phyloP scores from a whole-genome alignment of 2,113 vertebrate genomes.

The Alosa alosa region DNA sequence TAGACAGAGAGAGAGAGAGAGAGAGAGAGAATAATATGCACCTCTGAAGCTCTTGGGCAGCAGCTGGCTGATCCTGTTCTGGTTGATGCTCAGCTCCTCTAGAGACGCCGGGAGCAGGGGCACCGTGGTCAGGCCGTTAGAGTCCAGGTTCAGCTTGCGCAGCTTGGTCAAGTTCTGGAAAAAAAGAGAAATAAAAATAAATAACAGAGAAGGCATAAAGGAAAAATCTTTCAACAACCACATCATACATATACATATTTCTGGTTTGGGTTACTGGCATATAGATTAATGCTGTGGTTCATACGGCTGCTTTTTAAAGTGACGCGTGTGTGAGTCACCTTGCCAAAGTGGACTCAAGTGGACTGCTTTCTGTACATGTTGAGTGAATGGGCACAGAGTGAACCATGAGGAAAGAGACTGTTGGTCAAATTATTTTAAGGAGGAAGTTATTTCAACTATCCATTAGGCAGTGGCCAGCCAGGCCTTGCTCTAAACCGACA shows the following conservation, averaged over 20 bases:
- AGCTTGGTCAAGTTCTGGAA: conserved; percentile 64
- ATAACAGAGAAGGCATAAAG: neutral
- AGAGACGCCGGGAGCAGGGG: conserved; percentile 70
- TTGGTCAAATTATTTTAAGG: conserved; percentile 31
- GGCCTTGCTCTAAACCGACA: conserved; percentile 40
- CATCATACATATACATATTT: conserved; percentile 1
- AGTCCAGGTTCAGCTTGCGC: conserved; percentile 71
- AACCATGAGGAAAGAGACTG: neutral
- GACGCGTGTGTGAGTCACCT: conserved; percentile 22
- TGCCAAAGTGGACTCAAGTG: conserved; percentile 2
- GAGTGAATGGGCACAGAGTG: neutral
- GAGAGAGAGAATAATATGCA: conserved; percentile 33
- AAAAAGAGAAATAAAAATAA: neutral
- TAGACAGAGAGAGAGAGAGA: neutral
- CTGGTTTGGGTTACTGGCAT: conserved; percentile 14
- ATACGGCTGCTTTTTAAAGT: conserved; percentile 7
- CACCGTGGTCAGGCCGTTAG: conserved; percentile 66
- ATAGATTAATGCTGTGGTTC: conserved; percentile 15
- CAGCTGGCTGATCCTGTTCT: conserved; percentile 67
- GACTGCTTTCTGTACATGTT: neutral
- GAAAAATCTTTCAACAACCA: neutral
- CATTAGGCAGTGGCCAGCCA: conserved; percentile 25
- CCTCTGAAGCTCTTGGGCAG: conserved; percentile 65
- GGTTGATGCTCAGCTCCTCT: conserved; percentile 73
- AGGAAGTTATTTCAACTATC: conserved; percentile 29